Percentiles rank a stretch among this genome's conserved stretches.
These are phyloP conservation scores for Agriotes lineatus DNA, from an alignment of 2,888 invertebrate genomes.

Conservation along the genomic window DNA sequence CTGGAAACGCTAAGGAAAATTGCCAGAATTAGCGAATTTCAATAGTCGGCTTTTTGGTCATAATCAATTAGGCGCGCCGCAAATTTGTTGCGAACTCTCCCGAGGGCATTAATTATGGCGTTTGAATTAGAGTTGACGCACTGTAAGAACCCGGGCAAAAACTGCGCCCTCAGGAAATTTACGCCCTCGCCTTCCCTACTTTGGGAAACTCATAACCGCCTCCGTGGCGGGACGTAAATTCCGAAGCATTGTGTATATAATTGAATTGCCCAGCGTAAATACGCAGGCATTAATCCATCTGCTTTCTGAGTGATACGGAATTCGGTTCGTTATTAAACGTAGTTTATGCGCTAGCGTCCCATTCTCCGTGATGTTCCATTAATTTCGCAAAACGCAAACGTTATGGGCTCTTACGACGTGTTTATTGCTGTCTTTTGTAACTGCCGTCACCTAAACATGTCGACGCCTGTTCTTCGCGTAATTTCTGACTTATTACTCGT, in stretches of 20 bases:
- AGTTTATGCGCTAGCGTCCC: conserved; percentile 4
- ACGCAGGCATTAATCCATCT: neutral
- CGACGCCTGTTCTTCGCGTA: neutral
- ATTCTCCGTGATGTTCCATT: conserved; percentile 28
- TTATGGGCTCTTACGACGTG: conserved; percentile 25
- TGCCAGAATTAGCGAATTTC: no score
- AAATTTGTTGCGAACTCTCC: neutral
- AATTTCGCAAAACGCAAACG: conserved; percentile 36
- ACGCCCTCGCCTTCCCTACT: neutral
- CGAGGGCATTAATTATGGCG: conserved; percentile 1
- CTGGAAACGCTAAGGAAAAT: neutral
- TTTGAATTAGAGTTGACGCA: neutral
- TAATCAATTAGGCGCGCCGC: neutral
- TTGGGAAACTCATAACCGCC: no score
- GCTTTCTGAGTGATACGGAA: conserved; percentile 1
- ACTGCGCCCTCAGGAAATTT: neutral
- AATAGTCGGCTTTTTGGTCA: no score
- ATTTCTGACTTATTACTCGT: conserved; percentile 16
- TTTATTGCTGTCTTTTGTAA: conserved; percentile 37
- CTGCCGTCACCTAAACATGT: conserved; percentile 31
- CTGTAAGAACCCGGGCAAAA: neutral
- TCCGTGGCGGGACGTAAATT: neutral
- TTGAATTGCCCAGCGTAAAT: neutral
- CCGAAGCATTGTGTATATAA: conserved; percentile 5
- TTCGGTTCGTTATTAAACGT: conserved; percentile 11